Conservation (phyloP, 2,797 vertebrate species). For the Anguilla megastoma region DNA sequence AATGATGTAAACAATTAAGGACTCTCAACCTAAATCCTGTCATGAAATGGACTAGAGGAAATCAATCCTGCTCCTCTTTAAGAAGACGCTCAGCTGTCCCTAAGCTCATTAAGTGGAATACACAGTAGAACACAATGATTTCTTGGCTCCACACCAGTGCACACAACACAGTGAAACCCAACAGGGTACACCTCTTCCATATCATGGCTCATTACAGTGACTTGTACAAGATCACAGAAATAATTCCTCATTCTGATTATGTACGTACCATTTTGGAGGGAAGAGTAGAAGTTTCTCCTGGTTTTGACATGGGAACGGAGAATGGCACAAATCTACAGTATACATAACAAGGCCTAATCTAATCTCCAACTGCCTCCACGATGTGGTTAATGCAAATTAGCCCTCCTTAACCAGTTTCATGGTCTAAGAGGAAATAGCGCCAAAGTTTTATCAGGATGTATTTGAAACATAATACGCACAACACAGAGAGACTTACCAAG, state of each 20-base stretch:
- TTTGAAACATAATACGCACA: too few relatives aligned
- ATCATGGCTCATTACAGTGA: neutral
- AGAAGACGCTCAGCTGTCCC: neutral
- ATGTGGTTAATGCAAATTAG: slow-evolving; percentile 13
- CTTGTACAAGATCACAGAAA: neutral
- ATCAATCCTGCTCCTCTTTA: neutral
- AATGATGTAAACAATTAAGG: neutral
- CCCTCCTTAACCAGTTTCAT: slow-evolving; percentile 8
- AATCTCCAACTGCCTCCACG: neutral
- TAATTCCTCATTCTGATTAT: neutral
- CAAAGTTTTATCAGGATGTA: neutral
- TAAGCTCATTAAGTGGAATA: neutral
- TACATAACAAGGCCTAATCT: neutral
- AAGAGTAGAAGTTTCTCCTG: neutral
- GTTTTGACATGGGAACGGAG: neutral
- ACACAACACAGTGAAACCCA: too few relatives aligned
- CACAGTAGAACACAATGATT: neutral
- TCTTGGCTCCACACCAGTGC: too few relatives aligned
- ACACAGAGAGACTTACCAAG: neutral
- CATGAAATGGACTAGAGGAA: neutral
- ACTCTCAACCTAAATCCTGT: neutral
- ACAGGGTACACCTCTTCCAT: neutral
- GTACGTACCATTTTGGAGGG: neutral
- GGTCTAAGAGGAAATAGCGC: neutral
- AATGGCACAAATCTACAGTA: neutral